phyloP scores from a whole-genome alignment of 2,797 vertebrate species.

The Clarias pachynema region DNA sequence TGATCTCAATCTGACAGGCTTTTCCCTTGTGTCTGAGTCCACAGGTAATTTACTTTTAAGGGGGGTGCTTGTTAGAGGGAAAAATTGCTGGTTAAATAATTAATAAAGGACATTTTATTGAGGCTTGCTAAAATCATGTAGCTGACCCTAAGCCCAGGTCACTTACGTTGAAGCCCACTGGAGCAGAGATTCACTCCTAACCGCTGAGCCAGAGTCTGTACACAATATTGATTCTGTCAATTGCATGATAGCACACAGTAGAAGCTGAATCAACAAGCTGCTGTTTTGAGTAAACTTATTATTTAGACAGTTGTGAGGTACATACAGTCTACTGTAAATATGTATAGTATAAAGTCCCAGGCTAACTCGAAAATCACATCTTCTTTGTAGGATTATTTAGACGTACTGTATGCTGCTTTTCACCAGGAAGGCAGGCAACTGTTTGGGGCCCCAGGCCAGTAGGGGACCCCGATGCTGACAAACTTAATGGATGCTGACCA shows the following conservation, averaged over 20 bases:
- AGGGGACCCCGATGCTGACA: no score
- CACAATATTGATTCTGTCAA: slow-evolving; percentile 16
- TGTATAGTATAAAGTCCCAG: neutral
- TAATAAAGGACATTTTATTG: slow-evolving; percentile 79
- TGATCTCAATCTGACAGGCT: slow-evolving; percentile 67
- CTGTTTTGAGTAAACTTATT: neutral
- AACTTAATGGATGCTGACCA: no score
- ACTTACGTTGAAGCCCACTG: slow-evolving; percentile 49
- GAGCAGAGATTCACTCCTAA: slow-evolving; percentile 19
- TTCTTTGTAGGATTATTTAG: neutral
- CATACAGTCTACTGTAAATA: neutral
- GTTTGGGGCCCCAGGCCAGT: no score
- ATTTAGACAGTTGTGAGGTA: slow-evolving; percentile 8
- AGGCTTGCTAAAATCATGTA: slow-evolving; percentile 71
- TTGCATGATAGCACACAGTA: slow-evolving; percentile 19
- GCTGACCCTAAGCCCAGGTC: slow-evolving; percentile 71
- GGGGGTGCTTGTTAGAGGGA: slow-evolving; percentile 71
- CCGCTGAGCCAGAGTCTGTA: neutral
- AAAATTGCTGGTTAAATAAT: slow-evolving; percentile 83
- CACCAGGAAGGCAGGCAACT: no score
- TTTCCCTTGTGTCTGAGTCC: slow-evolving; percentile 68
- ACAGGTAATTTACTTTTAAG: slow-evolving; percentile 74
- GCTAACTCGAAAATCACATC: neutral
- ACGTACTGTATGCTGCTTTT: no score
- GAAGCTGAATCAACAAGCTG: slow-evolving; percentile 10